Base-by-base conservation (phyloP, 2,888 invertebrate genomes). In the Drosophila ochracea region DNA sequence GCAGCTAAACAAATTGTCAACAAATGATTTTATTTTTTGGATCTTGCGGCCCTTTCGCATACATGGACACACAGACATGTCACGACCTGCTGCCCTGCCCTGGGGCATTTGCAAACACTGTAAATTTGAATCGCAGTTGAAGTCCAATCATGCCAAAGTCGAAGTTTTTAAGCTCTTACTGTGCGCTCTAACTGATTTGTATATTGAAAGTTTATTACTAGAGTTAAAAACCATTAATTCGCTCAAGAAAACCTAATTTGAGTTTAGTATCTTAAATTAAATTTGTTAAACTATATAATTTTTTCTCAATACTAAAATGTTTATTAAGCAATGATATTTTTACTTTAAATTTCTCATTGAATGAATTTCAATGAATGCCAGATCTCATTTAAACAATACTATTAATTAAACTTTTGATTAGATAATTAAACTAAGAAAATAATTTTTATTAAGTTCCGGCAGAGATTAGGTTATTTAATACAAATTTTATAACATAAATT, bases 1-100 rank as follows among this genome's bases (percentile, higher is more conserved):
- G 82, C 86, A 90, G 90, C 90, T 86, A 89, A 87, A 76, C 84
- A 90, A 90, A 87, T 90, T 90, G 91, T 90, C 91, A 87, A 87
- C 87, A 87, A 87, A 87, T 87, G 91, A 87, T 87, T 87, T 87
- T 84, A 77, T 82, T 82, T 78, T 84, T 73, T 59, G 53, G 73
- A 73, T 73, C 81, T 73, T 83, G 68, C 69, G 71, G 74, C 71
- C 61, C 62, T 71, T 59, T 67, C 35, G 41, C 50, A 74, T 58
- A 78, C 71, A 58, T 25, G 53, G 49, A 35, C 49, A 64, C 65
- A 66, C 47, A 68, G 39, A 76, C 70, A 78, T 83, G 89, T 73
- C 73, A 78, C 63, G 55, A 66, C 55, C 43, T 69, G 64, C 54
- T 76, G 70, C 71, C 80, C 87, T 73, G 62, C 59, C 84, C 77